Evolutionary conservation across 2,113 vertebrate species (phyloP), one percentile per base, ranked within the genome.

Genomic region (Trichomycterus rosablanca): DNA sequence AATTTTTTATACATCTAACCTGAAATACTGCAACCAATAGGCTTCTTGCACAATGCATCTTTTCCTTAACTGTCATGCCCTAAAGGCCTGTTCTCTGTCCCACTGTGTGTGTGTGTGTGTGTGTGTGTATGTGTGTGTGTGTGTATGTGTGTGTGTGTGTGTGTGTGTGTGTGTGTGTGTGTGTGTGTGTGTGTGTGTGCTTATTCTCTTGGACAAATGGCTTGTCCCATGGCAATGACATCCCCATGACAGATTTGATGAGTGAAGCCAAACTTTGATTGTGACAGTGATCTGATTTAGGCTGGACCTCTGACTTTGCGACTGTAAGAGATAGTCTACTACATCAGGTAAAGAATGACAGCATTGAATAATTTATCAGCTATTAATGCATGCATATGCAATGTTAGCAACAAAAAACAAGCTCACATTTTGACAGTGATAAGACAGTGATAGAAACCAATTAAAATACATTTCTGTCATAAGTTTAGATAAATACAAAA

Each of bases 131-230:
- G 9, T 34, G 39, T 15, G 50, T 16, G 37, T 18, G 24, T 50
- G 63, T 51, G 15, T 5, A n/a, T 8, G 55, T n/a, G 37, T 19
- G 28, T 49, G 58, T 19, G 22, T 59, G 48, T 22, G 50, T 26
- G 40, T 30, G 48, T 32, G 15, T 48, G 20, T 43, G 52, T 8
- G 20, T 28, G 64, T 19, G 37, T 30, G 42, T 23, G 48, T 26
- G 44, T 24, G 12, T 50, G 22, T 26, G 75, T 71, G 74, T 71
- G 74, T 76, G 73, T 79, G 78, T 76, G 69, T 60, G 75, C 56
- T 59, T 24, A 71, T n/a, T n/a, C n/a, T n/a, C n/a, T 70, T 72
- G 24, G 8, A 55, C 24, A 55, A 57, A 60, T 65, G 68, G 39
- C 50, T 59, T 51, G 45, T 50, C 39, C 52, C n/a, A 56, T 59